Conservation (phyloP, 2,113 vertebrate genomes). For the Dicentrarchus labrax region DNA sequence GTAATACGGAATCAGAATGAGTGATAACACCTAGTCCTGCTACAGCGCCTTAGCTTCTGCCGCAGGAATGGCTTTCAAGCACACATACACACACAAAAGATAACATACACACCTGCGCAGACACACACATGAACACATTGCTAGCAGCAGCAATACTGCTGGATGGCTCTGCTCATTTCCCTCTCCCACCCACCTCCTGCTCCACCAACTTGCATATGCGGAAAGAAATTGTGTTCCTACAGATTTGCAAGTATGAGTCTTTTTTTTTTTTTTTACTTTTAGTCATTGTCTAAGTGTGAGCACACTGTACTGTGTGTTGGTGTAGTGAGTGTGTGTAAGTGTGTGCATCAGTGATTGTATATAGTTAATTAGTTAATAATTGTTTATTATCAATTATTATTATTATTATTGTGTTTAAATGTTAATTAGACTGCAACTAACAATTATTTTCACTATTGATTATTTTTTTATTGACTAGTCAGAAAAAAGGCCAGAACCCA, state of each 20-base stretch:
- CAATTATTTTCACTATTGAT: background rate
- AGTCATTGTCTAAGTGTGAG: slow-evolving; percentile 22
- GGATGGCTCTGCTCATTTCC: slow-evolving; percentile 72
- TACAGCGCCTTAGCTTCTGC: slow-evolving; percentile 80
- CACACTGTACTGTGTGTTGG: background rate
- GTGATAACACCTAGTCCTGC: slow-evolving; percentile 90
- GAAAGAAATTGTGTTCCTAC: slow-evolving; percentile 74
- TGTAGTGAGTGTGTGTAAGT: background rate
- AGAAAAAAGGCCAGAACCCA: background rate
- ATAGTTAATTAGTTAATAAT: background rate
- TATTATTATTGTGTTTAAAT: background rate
- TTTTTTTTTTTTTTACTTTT: slow-evolving; percentile 26
- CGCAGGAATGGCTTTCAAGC: slow-evolving; percentile 58
- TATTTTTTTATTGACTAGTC: background rate
- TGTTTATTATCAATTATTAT: too few relatives aligned
- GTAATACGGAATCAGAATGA: slow-evolving; percentile 94
- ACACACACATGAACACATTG: slow-evolving; percentile 59
- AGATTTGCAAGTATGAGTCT: slow-evolving; percentile 68
- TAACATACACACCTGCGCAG: slow-evolving; percentile 53
- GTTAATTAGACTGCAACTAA: background rate
- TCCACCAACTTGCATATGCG: slow-evolving; percentile 68
- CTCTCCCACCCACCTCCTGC: slow-evolving; percentile 64
- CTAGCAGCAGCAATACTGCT: slow-evolving; percentile 75
- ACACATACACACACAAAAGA: slow-evolving; percentile 36
- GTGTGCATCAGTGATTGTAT: background rate